Percentiles rank a stretch among this genome's conserved stretches.
Evolutionary conservation across 2,888 invertebrate genomes (phyloP).

Genomic region (Lithophane socia): DNA sequence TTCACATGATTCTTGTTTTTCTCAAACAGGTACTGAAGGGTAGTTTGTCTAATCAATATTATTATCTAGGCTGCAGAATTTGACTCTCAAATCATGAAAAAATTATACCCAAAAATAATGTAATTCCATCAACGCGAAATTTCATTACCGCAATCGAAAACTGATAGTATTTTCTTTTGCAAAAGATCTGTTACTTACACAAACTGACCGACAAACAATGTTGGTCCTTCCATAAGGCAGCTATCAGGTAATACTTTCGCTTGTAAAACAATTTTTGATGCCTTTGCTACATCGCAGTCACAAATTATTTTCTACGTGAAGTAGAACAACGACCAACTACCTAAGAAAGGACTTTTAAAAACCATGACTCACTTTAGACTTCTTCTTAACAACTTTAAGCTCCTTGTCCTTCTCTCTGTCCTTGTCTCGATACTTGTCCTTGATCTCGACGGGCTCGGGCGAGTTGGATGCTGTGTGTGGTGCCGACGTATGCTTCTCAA

Average conservation of each 20-base stretch:
- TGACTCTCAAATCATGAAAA: not conserved
- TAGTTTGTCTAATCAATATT: not conserved
- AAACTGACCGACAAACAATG: not conserved
- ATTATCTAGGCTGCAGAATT: not conserved
- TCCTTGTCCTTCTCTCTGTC: slow-evolving; percentile 53
- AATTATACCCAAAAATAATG: not conserved
- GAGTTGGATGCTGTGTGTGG: slow-evolving; percentile 65
- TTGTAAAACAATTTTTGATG: not conserved
- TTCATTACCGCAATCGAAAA: not conserved
- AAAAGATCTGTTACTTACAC: not conserved
- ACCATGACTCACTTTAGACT: slow-evolving; percentile 72
- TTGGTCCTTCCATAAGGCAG: not conserved
- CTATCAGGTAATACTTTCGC: not conserved
- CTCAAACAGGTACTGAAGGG: not conserved
- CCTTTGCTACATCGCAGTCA: not conserved
- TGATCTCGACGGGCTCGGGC: slow-evolving; percentile 64
- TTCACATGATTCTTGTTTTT: not conserved
- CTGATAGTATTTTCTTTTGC: not conserved
- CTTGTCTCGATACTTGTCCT: slow-evolving; percentile 52
- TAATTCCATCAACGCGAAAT: not conserved
- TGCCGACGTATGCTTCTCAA: slow-evolving; percentile 78
- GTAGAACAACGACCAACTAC: not conserved
- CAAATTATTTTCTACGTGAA: not conserved
- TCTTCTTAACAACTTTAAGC: slow-evolving; percentile 72
- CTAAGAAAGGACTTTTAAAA: no score